Evolutionary conservation across 2,113 vertebrate species (phyloP).

Genomic region (Onychostoma macrolepis): DNA sequence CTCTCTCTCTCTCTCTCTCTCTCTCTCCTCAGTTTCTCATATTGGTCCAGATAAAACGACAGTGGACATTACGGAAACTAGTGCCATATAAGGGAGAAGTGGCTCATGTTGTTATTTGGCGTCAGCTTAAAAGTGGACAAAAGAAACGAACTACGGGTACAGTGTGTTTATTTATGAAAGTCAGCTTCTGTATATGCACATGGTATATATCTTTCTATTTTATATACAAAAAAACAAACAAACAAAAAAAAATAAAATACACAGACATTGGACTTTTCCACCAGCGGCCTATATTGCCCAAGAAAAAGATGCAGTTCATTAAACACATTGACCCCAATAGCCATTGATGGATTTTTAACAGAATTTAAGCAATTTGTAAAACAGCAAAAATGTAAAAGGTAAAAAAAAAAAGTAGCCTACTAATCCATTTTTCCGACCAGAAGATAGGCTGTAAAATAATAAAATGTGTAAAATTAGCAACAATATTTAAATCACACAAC

Average conservation of each 20-base stretch:
- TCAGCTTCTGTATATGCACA: neutral
- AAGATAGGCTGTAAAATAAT: neutral
- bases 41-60: neutral
- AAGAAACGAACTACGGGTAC: neutral
- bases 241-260: too few species aligned
- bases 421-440: too few species aligned
- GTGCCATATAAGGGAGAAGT: constrained; percentile 1
- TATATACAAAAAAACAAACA: neutral
- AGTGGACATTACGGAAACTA: neutral
- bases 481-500: neutral
- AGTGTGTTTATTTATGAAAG: neutral
- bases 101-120: neutral
- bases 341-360: neutral
- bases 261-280: neutral
- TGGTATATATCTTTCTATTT: too few species aligned
- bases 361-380: neutral
- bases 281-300: neutral
- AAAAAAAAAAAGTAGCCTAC: too few species aligned
- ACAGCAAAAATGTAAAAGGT: too few species aligned
- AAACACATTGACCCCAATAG: neutral
- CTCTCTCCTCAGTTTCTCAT: neutral
- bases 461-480: neutral
- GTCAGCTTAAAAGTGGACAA: neutral
- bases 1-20: constrained; percentile 10
- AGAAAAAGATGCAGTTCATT: neutral